Evolutionary conservation across 2,113 vertebrate genomes (phyloP), one percentile per base, ranked within the genome.

Genomic region (Tetraodon nigroviridis): DNA sequence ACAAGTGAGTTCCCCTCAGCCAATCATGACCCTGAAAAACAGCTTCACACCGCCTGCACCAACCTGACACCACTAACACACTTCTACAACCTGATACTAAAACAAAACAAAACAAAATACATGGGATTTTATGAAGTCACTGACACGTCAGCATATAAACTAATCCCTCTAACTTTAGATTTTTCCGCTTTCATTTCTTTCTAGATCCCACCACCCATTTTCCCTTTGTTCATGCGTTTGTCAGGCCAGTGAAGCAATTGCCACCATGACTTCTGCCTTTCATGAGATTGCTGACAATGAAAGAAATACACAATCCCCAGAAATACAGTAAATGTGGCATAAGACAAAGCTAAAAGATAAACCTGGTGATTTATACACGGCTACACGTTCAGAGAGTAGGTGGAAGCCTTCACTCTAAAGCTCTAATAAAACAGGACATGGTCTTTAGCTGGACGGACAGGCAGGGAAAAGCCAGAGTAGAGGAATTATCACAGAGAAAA

Each of bases 401-500:
- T 51, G 8, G 49, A 63, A 53, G 45, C 65, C 53, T 46, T 75
- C 59, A 42, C 11, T 69, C 63, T 59, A 46, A 68, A 71, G 70
- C 55, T 51, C 51, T 58, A 67, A 68, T 76, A 66, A 58, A 79
- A 61, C 37, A 45, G 57, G 59, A 76, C 63, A 62, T 24, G 48
- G 54, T 59, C 70, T 82, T 71, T 76, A 79, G 76, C 58, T 59
- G 48, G 67, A 66, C 62, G 51, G 61, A 57, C 76, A 77, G 75
- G 77, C 75, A 71, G 68, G 53, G 73, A 80, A 67, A 79, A 82
- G 76, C 69, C 66, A 67, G 61, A 72, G 67, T 75, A 57, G 73
- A 79, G 48, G 67, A 84, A 69, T 76, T 76, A 82, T 86, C 84
- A 86, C 63, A 69, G 62, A 73, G 79, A 82, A 79, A 84, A 84